Base-by-base conservation (phyloP, 2,797 vertebrate genomes). In the Gallinago solitaria region DNA sequence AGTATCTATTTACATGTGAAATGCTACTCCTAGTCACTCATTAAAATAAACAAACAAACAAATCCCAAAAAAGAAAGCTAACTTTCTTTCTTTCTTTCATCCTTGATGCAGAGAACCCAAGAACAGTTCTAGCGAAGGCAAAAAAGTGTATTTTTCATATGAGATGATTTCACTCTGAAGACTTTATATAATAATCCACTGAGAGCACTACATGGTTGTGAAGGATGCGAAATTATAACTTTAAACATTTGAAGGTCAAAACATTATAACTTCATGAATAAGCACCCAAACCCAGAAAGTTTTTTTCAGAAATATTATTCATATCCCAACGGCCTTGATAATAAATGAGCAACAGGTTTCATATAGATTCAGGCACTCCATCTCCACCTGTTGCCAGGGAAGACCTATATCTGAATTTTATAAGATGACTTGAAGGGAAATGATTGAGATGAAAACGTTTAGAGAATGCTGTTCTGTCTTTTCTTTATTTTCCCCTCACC, bases 1-100 rank as follows among this genome's bases (percentile, higher is more conserved):
- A 25, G 16, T 57, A 16, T 32, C 35, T 48, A 14, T 6, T 39
- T n/a, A 54, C 60, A 7, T 35, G 20, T 59, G 30, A 87, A 76
- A 37, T 59, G 9, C 9, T 57, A 0, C 0, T 51, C 17, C 8
- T 50, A 8, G 9, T 63, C 25, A 27, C 18, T 71, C 23, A 51
- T n/a, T 41, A 43, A 80, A 88, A 37, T 2, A 57, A 80, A 24
- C 5, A 69, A 24, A 1, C 2, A 45, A 74, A 50, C 5, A 28
- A 69, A 59, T 8, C 5, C 21, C 4, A 1, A 2, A 16, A 54
- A 53, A 6, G 47, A 70, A 90, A 53, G 5, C 1, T 19, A 32
- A 28, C 51, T 53, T 18, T 10, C 28, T 53, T 53, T 17, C 28
- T 53, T 53, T 17, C 28, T 54, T 54, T 78, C 59, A 69, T 53